Evolutionary conservation across 2,888 invertebrate genomes (phyloP).

Genomic region (Apamea epomidion): DNA sequence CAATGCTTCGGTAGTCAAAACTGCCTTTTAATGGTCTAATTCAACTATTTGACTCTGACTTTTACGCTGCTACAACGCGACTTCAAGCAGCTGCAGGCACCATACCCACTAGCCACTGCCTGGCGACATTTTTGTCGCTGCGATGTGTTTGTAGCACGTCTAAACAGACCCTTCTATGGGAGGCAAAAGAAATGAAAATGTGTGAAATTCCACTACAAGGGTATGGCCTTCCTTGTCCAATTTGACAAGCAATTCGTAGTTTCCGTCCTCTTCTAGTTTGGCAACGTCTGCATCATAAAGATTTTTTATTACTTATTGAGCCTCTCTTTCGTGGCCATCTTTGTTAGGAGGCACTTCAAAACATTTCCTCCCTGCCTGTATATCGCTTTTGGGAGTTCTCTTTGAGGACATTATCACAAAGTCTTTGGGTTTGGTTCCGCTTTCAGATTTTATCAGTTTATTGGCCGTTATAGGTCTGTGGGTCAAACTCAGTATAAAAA

Average conservation of each 20-base stretch:
- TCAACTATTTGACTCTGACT: not conserved
- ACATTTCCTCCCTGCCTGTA: not conserved
- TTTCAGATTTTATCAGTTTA: constrained; percentile 6
- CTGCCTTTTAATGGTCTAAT: not conserved
- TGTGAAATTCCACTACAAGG: constrained; percentile 23
- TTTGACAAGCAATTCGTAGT: constrained; percentile 29
- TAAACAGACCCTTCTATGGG: not conserved
- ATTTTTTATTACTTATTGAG: constrained; percentile 25
- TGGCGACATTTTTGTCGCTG: not conserved
- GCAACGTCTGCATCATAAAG: constrained; percentile 30
- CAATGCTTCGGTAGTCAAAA: not conserved
- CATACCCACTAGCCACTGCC: too few species aligned
- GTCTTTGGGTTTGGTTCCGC: not conserved
- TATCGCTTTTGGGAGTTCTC: not conserved
- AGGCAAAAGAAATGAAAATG: constrained; percentile 44
- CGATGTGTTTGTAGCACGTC: not conserved
- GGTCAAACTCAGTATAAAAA: not conserved
- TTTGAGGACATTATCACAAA: constrained; percentile 5
- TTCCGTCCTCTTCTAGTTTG: not conserved
- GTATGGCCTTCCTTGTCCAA: constrained; percentile 14
- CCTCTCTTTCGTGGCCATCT: not conserved
- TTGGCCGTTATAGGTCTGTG: not conserved
- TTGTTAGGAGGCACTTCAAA: not conserved
- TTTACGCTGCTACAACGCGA: not conserved
- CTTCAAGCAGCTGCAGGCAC: not conserved